These are phyloP conservation scores for Acanthoscelides obtectus DNA, from an alignment of 2,888 invertebrate genomes.

Conservation along the genomic window DNA sequence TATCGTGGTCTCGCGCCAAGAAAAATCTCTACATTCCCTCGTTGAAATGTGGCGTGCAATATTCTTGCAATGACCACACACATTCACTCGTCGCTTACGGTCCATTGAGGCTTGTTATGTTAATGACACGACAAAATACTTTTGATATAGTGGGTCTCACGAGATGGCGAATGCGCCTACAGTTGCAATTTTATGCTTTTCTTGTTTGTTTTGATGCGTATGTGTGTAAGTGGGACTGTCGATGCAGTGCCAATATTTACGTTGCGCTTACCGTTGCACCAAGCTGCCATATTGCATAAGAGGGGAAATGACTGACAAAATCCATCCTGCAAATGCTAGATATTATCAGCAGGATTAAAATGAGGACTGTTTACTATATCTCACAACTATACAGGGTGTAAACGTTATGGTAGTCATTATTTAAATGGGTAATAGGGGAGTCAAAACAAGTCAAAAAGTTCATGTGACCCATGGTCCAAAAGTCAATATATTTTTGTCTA, in stretches of 20 bases:
- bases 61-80: neutral
- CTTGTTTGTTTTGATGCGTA: neutral
- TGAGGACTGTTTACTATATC: no score
- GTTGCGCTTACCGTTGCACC: neutral
- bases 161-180: neutral
- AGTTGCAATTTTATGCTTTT: neutral
- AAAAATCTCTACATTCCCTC: neutral
- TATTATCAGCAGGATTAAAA: no score
- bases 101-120: neutral
- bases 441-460: no score
- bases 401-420: no score
- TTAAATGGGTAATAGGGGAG: no score
- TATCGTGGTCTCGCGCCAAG: neutral
- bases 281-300: neutral
- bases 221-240: neutral
- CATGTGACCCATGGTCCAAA: no score
- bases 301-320: neutral
- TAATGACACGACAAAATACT: neutral
- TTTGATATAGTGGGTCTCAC: neutral
- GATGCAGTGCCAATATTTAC: neutral
- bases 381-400: no score
- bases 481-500: no score
- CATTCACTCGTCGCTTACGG: neutral
- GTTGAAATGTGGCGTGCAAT: neutral
- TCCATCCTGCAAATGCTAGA: no score